Evolutionary conservation across 2,888 invertebrate genomes (phyloP).

Genomic region (Elegia similella): DNA sequence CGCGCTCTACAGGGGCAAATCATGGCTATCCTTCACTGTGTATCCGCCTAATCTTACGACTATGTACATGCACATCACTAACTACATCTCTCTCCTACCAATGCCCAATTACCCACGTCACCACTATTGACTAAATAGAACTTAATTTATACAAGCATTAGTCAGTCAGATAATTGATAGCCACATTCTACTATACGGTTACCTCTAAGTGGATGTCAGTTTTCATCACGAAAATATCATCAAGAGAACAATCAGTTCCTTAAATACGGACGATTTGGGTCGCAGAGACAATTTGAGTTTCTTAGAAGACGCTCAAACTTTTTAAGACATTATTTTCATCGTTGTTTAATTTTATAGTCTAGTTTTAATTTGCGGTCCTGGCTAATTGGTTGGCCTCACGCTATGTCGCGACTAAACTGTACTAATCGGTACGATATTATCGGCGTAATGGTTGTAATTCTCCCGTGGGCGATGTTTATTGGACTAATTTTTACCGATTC

Average conservation of each 20-base stretch:
- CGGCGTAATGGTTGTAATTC: conserved; percentile 54
- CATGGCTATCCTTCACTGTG: conserved; percentile 34
- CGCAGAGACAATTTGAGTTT: background rate
- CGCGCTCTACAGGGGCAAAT: conserved; percentile 36
- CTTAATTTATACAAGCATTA: background rate
- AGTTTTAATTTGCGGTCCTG: conserved; percentile 52
- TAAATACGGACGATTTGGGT: background rate
- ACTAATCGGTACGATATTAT: conserved; percentile 57
- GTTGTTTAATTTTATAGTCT: conserved; percentile 46
- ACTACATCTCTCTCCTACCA: background rate
- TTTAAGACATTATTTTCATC: conserved; percentile 31
- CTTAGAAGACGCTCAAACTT: conserved; percentile 6
- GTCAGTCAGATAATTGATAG: background rate
- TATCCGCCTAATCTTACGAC: conserved; percentile 19
- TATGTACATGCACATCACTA: conserved; percentile 28
- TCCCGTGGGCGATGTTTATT: conserved; percentile 63
- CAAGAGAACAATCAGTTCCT: conserved; percentile 3
- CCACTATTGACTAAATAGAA: conserved; percentile 2
- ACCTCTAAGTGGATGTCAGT: background rate
- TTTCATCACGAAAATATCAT: background rate
- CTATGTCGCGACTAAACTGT: conserved; percentile 63
- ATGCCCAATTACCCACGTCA: background rate
- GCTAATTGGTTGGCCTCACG: conserved; percentile 60
- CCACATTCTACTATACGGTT: background rate
- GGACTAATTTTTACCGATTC: conserved; percentile 58